Conservation (phyloP, 1,140 invertebrate species). For the Pseudomyrmex dendroicus region DNA sequence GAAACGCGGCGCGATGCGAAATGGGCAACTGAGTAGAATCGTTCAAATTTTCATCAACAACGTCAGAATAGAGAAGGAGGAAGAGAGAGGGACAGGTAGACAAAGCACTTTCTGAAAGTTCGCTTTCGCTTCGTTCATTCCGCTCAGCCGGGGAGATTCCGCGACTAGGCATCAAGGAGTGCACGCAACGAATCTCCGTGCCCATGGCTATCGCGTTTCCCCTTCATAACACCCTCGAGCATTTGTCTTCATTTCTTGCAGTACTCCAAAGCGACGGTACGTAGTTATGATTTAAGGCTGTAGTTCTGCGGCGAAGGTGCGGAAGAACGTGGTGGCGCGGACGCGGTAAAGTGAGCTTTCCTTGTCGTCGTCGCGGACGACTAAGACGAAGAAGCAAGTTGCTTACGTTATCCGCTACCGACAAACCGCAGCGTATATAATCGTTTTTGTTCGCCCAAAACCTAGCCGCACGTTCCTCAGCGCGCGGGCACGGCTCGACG, state of each 20-base stretch:
- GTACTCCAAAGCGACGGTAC: conserved; percentile 72
- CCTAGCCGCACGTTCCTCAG: conserved; percentile 7
- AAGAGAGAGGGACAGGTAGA: not conserved
- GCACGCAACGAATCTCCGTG: conserved; percentile 53
- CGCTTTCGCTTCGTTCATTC: conserved; percentile 14
- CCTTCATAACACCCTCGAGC: conserved; percentile 77
- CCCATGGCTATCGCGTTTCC: conserved; percentile 79
- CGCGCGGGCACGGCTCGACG: conserved; percentile 14
- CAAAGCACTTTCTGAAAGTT: conserved; percentile 46
- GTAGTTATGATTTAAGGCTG: conserved; percentile 79
- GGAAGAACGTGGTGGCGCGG: conserved; percentile 29
- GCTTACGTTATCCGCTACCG: conserved; percentile 21
- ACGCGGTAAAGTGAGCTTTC: conserved; percentile 8
- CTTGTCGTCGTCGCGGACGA: conserved; percentile 6
- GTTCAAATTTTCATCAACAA: conserved; percentile 73
- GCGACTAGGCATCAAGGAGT: conserved; percentile 33
- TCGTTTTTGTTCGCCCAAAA: conserved; percentile 38
- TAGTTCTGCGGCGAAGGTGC: conserved; percentile 61
- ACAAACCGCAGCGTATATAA: conserved; percentile 4
- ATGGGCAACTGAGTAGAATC: conserved; percentile 43
- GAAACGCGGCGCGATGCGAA: conserved; percentile 33
- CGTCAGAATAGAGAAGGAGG: not conserved
- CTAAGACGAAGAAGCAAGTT: not conserved
- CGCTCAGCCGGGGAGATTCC: not conserved
- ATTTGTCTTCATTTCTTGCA: conserved; percentile 83